These are phyloP conservation scores for Koerneria pararmatus DNA, from an alignment of 2,888 invertebrate species.

Conservation along the genomic window DNA sequence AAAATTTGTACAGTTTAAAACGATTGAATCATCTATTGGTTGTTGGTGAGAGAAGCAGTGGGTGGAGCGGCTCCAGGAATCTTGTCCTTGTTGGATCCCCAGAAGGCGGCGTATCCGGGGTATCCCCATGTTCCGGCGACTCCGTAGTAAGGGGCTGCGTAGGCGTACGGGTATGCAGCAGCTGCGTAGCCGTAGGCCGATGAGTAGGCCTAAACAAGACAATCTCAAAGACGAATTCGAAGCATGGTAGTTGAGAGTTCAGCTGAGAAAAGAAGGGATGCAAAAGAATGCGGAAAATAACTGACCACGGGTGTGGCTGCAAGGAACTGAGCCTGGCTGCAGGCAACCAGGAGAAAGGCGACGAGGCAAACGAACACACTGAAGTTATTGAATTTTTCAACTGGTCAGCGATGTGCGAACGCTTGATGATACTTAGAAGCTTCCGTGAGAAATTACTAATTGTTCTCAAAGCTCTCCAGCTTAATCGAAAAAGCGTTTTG, in stretches of 20 bases:
- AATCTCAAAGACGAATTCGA: too few relatives aligned
- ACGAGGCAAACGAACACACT: conserved; percentile 17
- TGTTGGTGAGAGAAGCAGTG: too few relatives aligned
- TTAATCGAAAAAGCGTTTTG: too few relatives aligned
- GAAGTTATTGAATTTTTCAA: not conserved
- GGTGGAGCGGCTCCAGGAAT: not conserved
- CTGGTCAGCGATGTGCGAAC: not conserved
- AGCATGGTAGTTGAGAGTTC: not conserved
- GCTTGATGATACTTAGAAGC: not conserved
- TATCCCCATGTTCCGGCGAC: conserved; percentile 7
- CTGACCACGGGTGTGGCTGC: conserved; percentile 3
- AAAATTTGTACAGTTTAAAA: too few relatives aligned
- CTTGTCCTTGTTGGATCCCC: conserved; percentile 19
- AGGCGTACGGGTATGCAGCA: too few relatives aligned
- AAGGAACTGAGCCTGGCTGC: conserved; percentile 12
- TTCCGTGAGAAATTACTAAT: too few relatives aligned
- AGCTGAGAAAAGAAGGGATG: not conserved
- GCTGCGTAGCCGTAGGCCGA: too few relatives aligned
- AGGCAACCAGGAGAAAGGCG: conserved; percentile 13
- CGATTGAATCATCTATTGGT: too few relatives aligned
- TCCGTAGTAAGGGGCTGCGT: too few relatives aligned
- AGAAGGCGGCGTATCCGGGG: conserved; percentile 17
- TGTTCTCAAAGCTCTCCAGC: too few relatives aligned
- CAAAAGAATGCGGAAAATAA: not conserved
- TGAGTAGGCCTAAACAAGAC: too few relatives aligned